Conservation (phyloP, 2,113 vertebrate species). For the Oreochromis tanganicae region DNA sequence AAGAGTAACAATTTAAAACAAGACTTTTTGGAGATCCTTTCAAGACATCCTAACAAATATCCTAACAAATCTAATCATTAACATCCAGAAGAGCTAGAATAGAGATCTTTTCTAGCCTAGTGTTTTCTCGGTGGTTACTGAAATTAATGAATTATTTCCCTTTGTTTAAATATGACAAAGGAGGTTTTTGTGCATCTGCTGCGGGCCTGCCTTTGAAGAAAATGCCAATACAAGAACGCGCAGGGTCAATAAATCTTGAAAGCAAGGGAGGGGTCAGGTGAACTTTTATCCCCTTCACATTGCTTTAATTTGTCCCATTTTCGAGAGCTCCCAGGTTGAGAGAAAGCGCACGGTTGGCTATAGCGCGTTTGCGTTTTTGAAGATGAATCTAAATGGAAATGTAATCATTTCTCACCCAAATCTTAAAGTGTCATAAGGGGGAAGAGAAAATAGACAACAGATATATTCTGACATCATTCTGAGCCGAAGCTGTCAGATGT, state of each 20-base stretch:
- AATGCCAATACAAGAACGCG: background rate
- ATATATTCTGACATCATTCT: constrained; percentile 55
- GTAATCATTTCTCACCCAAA: background rate
- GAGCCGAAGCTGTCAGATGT: background rate
- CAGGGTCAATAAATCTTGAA: background rate
- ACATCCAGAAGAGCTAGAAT: background rate
- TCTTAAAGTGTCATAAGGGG: background rate
- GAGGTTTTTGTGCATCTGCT: background rate
- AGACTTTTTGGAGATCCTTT: background rate
- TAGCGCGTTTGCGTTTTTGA: background rate
- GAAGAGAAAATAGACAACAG: background rate
- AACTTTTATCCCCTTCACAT: constrained; percentile 46
- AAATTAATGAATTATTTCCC: background rate
- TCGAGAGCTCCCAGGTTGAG: background rate
- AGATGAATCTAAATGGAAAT: background rate
- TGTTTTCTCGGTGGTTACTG: background rate
- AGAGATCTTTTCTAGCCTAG: background rate
- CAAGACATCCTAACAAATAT: background rate
- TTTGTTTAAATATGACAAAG: background rate
- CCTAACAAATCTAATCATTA: background rate
- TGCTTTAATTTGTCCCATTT: background rate
- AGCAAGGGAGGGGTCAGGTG: constrained; percentile 46
- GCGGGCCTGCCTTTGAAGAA: background rate
- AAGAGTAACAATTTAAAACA: background rate
- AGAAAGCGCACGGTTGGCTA: background rate